Evolutionary conservation across 2,888 invertebrate species (phyloP).

Genomic region (Punctoribates punctum): DNA sequence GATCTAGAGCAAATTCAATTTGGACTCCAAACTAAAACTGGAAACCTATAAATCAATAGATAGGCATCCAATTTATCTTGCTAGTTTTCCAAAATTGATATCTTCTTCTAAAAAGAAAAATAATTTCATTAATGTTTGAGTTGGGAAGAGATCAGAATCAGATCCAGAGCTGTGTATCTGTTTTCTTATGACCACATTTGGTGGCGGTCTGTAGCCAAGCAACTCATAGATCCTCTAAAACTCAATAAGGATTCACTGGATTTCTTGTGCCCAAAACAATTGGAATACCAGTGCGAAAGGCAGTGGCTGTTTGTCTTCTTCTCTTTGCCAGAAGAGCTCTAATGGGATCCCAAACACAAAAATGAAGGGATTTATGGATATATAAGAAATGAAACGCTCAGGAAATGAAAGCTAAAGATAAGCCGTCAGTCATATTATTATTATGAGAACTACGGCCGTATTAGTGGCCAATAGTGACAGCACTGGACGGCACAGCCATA

Average conservation of each 20-base stretch:
- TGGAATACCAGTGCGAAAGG: not conserved
- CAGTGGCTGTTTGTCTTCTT: not conserved
- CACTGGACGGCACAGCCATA: not conserved
- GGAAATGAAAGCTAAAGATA: slow-evolving; percentile 31
- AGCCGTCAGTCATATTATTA: slow-evolving; percentile 12
- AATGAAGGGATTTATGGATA: slow-evolving; percentile 25
- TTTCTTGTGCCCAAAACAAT: not conserved
- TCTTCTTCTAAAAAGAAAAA: no score
- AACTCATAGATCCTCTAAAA: slow-evolving; percentile 13
- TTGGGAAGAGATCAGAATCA: not conserved
- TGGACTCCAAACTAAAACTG: no score
- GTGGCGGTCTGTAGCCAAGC: slow-evolving; percentile 1
- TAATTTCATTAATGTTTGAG: no score
- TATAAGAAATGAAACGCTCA: slow-evolving; percentile 28
- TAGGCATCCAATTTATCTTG: no score
- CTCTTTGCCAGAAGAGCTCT: not conserved
- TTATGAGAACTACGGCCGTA: slow-evolving; percentile 14
- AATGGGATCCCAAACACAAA: slow-evolving; percentile 14
- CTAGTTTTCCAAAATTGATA: no score
- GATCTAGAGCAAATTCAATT: no score
- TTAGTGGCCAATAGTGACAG: slow-evolving; percentile 10
- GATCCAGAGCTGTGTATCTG: not conserved
- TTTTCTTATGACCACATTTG: not conserved
- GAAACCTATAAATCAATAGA: no score
- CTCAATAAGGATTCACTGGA: slow-evolving; percentile 27